Evolutionary conservation across 2,888 invertebrate genomes (phyloP), one percentile per base, ranked within the genome.

Genomic region (Cantharis rustica): DNA sequence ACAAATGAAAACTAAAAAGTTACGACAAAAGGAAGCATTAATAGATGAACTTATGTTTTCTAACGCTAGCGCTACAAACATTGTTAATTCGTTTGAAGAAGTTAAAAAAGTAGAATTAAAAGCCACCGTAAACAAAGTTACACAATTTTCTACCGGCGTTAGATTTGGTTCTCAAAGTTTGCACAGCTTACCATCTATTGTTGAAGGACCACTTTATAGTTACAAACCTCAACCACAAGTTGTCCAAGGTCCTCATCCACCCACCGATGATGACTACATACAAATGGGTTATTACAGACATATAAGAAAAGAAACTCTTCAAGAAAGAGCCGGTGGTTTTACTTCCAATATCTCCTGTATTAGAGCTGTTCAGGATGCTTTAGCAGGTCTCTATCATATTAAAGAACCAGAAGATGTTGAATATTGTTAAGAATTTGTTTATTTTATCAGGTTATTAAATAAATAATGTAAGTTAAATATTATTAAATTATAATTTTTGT

Each of bases 1-100:
- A 85, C 89, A 95, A 86, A 92, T 93, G 0, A 96, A 96, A 84
- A 94, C 93, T 85, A 94, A 94, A 81, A 96, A 96, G 87, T 93
- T 95, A 16, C 91, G 95, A 61, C 95, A 96, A 81, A 97, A 96
- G 83, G 96, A 98, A 86, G 96, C 96, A 0, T 89, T 99, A 5
- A 97, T 99, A 76, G 98, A 98, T 88, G 98, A 98, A 86, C 90
- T 99, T 61, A 98, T 97, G 94, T 96, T 95, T 86, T 96, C 97
- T 0, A 95, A 96, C 81, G 94, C 93, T 10, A 94, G 98, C 86
- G 98, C 98, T 0, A 94, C 94, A 82, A 94, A 94, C 81, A 98
- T 98, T 83, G 89, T 98, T 0, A 94, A 93, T 79, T 94, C 93
- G 11, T 97, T 96, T 88, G 92, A 94, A 82, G 92, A 93, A 81